A percentile compares a stretch with the other conserved stretches of the same genome.
These are phyloP conservation scores for Lepus townsendii DNA, from an alignment of 2,797 vertebrate species.

Conservation along the genomic window DNA sequence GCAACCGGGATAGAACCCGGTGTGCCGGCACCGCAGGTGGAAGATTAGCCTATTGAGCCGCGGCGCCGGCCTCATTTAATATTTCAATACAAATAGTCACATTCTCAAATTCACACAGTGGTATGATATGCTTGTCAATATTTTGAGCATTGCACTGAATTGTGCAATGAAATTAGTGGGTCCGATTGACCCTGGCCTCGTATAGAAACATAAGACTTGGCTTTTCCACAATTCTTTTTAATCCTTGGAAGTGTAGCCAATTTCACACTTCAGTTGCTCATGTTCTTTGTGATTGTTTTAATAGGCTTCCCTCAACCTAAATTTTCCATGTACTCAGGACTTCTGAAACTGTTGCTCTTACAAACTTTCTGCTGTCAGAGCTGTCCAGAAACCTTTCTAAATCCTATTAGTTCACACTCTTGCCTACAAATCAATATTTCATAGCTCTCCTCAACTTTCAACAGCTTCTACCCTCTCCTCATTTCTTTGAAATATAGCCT, in stretches of 20 bases:
- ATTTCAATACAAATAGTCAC: not conserved
- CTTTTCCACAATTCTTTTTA: constrained; percentile 27
- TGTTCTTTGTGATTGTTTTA: constrained; percentile 5
- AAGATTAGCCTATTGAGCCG: no score
- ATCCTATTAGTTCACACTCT: not conserved
- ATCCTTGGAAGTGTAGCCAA: not conserved
- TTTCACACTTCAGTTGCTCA: not conserved
- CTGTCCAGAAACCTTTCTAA: not conserved
- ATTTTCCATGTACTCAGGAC: not conserved
- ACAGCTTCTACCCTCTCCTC: not conserved
- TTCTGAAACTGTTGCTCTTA: not conserved
- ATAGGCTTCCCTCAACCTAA: not conserved
- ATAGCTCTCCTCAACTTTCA: constrained; percentile 7
- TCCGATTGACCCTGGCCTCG: not conserved
- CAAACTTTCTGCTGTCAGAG: not conserved
- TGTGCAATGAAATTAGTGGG: constrained; percentile 13
- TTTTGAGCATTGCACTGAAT: not conserved
- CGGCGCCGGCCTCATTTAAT: not conserved
- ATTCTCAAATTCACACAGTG: not conserved
- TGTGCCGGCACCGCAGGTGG: no score
- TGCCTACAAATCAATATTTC: not conserved
- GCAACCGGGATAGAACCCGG: no score
- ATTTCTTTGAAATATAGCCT: constrained; percentile 3
- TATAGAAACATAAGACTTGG: constrained; percentile 11
- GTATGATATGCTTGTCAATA: not conserved